These are phyloP conservation scores for Dynastes hyllus DNA, from an alignment of 2,888 invertebrate genomes.

Conservation along the genomic window DNA sequence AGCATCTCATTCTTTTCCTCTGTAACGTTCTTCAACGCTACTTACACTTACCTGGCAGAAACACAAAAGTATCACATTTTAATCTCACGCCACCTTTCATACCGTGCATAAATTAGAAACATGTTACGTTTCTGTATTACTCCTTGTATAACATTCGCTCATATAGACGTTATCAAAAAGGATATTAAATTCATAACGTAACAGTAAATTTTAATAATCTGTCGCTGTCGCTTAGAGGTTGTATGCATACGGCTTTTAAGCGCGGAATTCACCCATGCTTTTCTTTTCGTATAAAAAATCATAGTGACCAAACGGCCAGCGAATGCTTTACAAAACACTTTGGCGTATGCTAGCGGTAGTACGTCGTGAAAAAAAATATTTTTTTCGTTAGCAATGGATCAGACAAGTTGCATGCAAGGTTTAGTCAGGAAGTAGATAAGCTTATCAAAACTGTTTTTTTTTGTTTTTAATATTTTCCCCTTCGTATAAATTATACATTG, in stretches of 20 bases:
- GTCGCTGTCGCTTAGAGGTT: neutral
- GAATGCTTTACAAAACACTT: neutral
- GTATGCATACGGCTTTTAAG: neutral
- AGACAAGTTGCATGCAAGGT: constrained; percentile 54
- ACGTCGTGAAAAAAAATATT: constrained; percentile 41
- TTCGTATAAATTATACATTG: constrained; percentile 38
- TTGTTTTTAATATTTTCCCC: constrained; percentile 52
- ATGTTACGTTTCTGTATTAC: constrained; percentile 24
- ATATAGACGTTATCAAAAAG: constrained; percentile 26
- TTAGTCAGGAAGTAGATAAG: constrained; percentile 58
- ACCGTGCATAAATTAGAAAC: constrained; percentile 32
- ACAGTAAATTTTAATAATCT: constrained; percentile 14
- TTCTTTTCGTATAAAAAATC: neutral
- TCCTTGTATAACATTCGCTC: constrained; percentile 13
- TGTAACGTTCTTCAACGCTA: too few species aligned
- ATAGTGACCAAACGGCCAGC: constrained; percentile 1
- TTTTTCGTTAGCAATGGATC: constrained; percentile 51
- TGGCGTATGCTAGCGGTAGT: neutral
- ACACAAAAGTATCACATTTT: neutral
- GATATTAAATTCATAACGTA: constrained; percentile 35
- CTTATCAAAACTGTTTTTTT: constrained; percentile 55
- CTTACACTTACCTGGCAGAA: neutral
- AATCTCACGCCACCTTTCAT: constrained; percentile 1
- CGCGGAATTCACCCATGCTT: constrained; percentile 24
- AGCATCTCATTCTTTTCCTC: too few species aligned